Percentiles rank a stretch among this genome's conserved stretches.
phyloP scores from a whole-genome alignment of 2,797 vertebrate species.

The Pelochelys cantorii region DNA sequence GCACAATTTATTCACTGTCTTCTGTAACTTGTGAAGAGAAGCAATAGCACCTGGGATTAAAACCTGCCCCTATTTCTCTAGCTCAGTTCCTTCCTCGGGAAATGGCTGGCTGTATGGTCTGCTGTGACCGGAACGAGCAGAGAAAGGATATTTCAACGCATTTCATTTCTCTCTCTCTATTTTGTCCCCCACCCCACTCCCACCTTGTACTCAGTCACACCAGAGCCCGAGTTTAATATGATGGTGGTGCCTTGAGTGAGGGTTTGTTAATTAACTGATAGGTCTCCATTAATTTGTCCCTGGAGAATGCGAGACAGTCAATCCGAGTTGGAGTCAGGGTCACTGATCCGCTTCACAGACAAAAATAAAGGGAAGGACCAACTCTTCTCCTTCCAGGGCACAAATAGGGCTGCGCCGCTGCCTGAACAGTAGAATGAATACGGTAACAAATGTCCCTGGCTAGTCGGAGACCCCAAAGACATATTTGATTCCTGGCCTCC shows the following conservation, averaged over 20 bases:
- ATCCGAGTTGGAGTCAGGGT: constrained; percentile 81
- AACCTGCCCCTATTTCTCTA: not conserved
- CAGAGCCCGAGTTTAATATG: constrained; percentile 58
- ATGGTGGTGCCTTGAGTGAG: constrained; percentile 78
- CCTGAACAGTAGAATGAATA: not conserved
- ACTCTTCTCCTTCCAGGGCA: constrained; percentile 7
- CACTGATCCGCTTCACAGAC: constrained; percentile 80
- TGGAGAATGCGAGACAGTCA: constrained; percentile 86
- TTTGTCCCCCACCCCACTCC: not conserved
- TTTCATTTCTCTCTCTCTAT: not conserved
- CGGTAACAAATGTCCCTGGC: not conserved
- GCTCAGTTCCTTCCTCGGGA: not conserved
- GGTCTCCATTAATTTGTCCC: constrained; percentile 91
- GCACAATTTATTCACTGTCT: not conserved
- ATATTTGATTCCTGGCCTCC: not conserved
- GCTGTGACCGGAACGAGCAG: not conserved
- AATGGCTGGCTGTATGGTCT: not conserved
- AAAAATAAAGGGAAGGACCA: constrained; percentile 71
- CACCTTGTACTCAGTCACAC: not conserved
- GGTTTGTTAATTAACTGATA: constrained; percentile 92
- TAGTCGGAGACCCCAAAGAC: not conserved
- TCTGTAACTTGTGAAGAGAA: not conserved
- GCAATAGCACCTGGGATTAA: not conserved
- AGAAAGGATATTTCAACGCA: constrained; percentile 6
- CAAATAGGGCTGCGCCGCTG: not conserved